Conservation (phyloP, 2,888 invertebrate genomes). For the Panorpa germanica region DNA sequence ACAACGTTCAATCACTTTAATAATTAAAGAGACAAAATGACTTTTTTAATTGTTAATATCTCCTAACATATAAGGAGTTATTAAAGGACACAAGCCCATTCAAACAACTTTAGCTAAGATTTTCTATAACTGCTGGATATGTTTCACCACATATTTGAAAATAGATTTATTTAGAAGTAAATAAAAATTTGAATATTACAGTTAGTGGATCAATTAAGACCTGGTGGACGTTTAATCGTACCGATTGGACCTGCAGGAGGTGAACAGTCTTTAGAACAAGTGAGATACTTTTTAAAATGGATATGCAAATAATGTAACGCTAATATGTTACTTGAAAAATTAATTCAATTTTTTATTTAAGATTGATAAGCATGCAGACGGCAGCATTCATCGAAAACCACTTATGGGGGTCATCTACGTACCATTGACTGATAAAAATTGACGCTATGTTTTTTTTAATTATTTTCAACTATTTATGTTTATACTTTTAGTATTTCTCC, state of each 20-base stretch:
- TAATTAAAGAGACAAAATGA: too few relatives aligned
- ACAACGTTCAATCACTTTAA: too few relatives aligned
- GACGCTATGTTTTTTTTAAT: too few relatives aligned
- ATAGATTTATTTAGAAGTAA: too few relatives aligned
- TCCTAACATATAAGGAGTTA: too few relatives aligned
- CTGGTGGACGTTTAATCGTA: constrained; percentile 79
- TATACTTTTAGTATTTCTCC: too few relatives aligned
- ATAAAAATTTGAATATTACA: constrained; percentile 21
- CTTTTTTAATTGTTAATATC: too few relatives aligned
- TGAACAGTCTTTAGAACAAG: constrained; percentile 70
- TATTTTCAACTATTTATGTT: too few relatives aligned
- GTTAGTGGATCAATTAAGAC: constrained; percentile 74
- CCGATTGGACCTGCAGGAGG: constrained; percentile 78
- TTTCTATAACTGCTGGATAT: too few relatives aligned
- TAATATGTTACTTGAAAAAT: background rate
- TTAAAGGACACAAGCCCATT: too few relatives aligned
- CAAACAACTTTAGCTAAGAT: too few relatives aligned
- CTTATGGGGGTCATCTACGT: constrained; percentile 96
- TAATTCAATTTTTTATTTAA: constrained; percentile 21
- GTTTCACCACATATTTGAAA: too few relatives aligned
- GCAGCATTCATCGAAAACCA: constrained; percentile 50
- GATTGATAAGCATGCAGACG: constrained; percentile 76
- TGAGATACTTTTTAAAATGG: constrained; percentile 15
- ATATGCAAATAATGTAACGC: constrained; percentile 1
- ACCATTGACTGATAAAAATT: constrained; percentile 70